Percentiles rank a stretch among this genome's conserved stretches.
These are phyloP conservation scores for Cheilosia impressa DNA, from an alignment of 2,888 invertebrate species.

Conservation along the genomic window DNA sequence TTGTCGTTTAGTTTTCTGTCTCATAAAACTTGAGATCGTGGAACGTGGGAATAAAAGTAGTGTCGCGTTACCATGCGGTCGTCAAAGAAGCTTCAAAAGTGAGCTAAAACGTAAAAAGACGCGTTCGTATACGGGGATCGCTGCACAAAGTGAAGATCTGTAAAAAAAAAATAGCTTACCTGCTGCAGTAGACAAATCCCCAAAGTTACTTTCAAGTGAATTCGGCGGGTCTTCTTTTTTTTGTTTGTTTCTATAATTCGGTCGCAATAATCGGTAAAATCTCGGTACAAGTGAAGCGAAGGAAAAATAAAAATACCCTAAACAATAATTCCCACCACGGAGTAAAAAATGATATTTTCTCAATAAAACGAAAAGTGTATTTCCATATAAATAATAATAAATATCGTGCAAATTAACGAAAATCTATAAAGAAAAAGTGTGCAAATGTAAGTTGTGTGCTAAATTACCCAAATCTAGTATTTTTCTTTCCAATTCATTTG, in stretches of 20 bases:
- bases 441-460: constrained; percentile 43
- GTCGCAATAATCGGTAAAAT: constrained; percentile 19
- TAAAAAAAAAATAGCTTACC: constrained; percentile 1
- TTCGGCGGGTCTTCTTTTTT: constrained; percentile 46
- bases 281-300: background rate
- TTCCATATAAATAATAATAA: constrained; percentile 44
- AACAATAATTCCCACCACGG: constrained; percentile 43
- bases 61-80: constrained; percentile 69
- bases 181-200: background rate
- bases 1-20: background rate
- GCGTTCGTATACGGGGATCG: constrained; percentile 49
- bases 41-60: constrained; percentile 47
- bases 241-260: constrained; percentile 6
- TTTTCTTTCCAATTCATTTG: constrained; percentile 61
- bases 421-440: constrained; percentile 37
- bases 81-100: constrained; percentile 64
- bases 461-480: constrained; percentile 47
- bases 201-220: constrained; percentile 42
- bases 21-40: constrained; percentile 58
- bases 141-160: constrained; percentile 29
- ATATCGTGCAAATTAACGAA: constrained; percentile 45
- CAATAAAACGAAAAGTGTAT: constrained; percentile 39
- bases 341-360: constrained; percentile 41
- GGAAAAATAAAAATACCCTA: constrained; percentile 11
- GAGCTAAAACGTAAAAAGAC: constrained; percentile 37